phyloP scores from a whole-genome alignment of 2,113 vertebrate genomes.

The Pteropus alecto region DNA sequence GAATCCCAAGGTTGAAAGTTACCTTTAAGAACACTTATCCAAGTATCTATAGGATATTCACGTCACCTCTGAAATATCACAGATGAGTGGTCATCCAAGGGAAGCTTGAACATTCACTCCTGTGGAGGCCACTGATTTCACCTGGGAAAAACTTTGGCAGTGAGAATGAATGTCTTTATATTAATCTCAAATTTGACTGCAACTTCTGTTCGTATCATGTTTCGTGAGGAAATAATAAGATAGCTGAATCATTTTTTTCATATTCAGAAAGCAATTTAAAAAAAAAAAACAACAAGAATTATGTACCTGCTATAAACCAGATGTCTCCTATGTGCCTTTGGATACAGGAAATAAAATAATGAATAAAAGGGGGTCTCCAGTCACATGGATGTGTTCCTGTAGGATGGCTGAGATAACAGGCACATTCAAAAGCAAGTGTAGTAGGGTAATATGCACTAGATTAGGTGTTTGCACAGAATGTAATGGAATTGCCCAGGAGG shows the following conservation, averaged over 20 bases:
- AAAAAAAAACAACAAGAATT: neutral
- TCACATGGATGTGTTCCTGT: neutral
- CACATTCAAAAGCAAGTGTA: rapidly evolving
- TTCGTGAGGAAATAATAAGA: neutral
- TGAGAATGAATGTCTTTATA: neutral
- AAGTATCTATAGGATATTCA: neutral
- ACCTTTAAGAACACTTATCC: neutral
- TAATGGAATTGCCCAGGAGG: neutral
- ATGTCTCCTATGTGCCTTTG: neutral
- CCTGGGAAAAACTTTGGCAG: neutral
- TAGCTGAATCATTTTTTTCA: neutral
- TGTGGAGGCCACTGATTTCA: neutral
- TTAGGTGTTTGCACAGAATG: rapidly evolving
- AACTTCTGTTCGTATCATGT: neutral
- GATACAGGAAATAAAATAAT: neutral
- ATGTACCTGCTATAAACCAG: neutral
- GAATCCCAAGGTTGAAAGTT: neutral
- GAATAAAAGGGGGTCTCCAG: neutral
- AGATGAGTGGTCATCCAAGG: no score
- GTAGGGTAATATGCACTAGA: rapidly evolving
- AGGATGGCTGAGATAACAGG: neutral
- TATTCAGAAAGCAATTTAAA: neutral
- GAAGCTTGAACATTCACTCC: neutral
- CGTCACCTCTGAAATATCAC: neutral
- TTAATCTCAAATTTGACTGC: neutral